These are phyloP conservation scores for Phaethon lepturus DNA, from an alignment of 2,113 vertebrate genomes.

Conservation along the genomic window DNA sequence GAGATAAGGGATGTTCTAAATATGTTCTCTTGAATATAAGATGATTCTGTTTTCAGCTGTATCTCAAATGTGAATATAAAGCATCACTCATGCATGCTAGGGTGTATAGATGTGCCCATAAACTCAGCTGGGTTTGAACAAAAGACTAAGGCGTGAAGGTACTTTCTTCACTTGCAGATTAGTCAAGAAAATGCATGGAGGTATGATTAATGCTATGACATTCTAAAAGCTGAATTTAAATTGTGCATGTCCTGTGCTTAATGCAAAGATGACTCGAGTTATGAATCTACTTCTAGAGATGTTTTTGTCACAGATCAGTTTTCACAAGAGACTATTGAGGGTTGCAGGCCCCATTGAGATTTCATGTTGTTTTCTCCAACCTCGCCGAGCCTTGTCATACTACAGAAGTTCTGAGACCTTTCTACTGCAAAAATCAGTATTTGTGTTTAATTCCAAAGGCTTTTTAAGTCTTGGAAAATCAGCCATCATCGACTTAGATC, in stretches of 20 bases:
- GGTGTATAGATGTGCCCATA: neutral
- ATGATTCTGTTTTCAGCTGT: neutral
- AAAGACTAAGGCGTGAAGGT: neutral
- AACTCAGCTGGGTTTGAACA: neutral
- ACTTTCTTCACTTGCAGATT: neutral
- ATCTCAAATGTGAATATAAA: neutral
- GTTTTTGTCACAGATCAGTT: neutral
- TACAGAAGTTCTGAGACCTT: neutral
- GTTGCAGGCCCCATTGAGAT: neutral
- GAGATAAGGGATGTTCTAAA: neutral
- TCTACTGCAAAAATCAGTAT: neutral
- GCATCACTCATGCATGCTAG: neutral
- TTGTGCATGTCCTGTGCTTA: rapidly evolving
- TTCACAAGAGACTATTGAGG: neutral
- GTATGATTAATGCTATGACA: neutral
- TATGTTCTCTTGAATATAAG: neutral
- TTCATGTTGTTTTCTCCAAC: neutral
- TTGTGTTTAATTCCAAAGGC: neutral
- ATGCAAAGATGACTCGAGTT: neutral
- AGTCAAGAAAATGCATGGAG: neutral
- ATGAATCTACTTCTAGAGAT: neutral
- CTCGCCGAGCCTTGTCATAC: neutral
- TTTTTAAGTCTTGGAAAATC: neutral
- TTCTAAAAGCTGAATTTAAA: neutral
- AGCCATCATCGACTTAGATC: neutral